These are phyloP conservation scores for Megathymus violae DNA, from an alignment of 1,140 invertebrate genomes.

Conservation along the genomic window DNA sequence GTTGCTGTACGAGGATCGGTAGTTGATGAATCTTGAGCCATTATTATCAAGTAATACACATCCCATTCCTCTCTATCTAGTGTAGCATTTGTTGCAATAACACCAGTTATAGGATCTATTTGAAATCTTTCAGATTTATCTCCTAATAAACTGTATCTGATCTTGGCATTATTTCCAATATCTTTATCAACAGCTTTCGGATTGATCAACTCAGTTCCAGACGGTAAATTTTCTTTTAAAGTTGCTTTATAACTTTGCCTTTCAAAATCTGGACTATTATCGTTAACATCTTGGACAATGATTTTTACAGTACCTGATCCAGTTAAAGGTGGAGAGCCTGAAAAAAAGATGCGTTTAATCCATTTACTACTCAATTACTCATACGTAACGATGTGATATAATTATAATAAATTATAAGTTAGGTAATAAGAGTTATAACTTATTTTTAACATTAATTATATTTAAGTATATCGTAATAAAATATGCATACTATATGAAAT, in stretches of 20 bases:
- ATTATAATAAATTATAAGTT: no score
- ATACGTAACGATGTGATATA: no score
- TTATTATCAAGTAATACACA: conserved; percentile 91
- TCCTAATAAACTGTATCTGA: conserved; percentile 92
- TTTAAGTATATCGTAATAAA: no score
- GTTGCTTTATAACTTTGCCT: conserved; percentile 90
- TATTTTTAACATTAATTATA: no score
- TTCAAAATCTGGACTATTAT: conserved; percentile 94
- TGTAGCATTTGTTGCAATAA: conserved; percentile 88
- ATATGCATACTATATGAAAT: conserved; percentile 1
- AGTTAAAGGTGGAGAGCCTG: conserved; percentile 94
- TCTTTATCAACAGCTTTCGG: conserved; percentile 92
- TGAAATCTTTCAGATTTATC: conserved; percentile 90
- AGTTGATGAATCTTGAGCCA: conserved; percentile 94
- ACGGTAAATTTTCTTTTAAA: conserved; percentile 90
- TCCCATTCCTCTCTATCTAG: conserved; percentile 92
- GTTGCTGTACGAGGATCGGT: conserved; percentile 91
- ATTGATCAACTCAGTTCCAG: conserved; percentile 89
- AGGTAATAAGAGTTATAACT: no score
- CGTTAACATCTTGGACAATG: conserved; percentile 96
- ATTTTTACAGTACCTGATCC: conserved; percentile 94
- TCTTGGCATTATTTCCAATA: conserved; percentile 92
- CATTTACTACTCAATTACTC: no score
- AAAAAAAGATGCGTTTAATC: conserved; percentile 54
- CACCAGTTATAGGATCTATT: conserved; percentile 89